Conservation (phyloP, 1,140 invertebrate species). For the Rhysida immarginata region DNA sequence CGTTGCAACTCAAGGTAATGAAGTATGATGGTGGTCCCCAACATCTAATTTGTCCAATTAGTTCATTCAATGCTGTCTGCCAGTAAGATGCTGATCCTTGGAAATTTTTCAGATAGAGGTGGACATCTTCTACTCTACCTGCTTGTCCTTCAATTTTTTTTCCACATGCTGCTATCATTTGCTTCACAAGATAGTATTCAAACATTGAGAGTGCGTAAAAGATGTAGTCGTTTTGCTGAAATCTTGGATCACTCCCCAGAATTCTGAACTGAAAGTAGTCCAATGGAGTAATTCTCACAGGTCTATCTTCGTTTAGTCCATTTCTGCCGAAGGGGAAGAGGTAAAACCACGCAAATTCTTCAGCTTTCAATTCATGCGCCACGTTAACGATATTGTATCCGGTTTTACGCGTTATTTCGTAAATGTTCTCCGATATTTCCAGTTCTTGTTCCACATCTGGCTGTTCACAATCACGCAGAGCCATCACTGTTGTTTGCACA, state of each 20-base stretch:
- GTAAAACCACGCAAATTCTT: no score
- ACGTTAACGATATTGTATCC: no score
- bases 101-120: not conserved
- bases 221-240: not conserved
- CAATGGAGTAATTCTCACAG: constrained; percentile 12
- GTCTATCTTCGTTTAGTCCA: no score
- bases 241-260: constrained; percentile 6
- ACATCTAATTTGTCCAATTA: constrained; percentile 13
- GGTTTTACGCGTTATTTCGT: constrained; percentile 5
- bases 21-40: constrained; percentile 10
- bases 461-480: not conserved
- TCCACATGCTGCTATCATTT: not conserved
- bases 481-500: not conserved
- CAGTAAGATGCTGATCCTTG: constrained; percentile 14
- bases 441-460: not conserved
- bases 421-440: not conserved
- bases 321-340: no score
- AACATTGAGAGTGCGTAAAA: constrained; percentile 6
- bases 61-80: constrained; percentile 5
- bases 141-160: not conserved
- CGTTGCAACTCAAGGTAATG: constrained; percentile 9
- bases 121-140: not conserved
- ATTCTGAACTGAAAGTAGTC: not conserved
- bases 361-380: no score
- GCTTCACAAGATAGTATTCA: not conserved